phyloP scores from a whole-genome alignment of 2,113 vertebrate species.

The Oryzias woworae region DNA sequence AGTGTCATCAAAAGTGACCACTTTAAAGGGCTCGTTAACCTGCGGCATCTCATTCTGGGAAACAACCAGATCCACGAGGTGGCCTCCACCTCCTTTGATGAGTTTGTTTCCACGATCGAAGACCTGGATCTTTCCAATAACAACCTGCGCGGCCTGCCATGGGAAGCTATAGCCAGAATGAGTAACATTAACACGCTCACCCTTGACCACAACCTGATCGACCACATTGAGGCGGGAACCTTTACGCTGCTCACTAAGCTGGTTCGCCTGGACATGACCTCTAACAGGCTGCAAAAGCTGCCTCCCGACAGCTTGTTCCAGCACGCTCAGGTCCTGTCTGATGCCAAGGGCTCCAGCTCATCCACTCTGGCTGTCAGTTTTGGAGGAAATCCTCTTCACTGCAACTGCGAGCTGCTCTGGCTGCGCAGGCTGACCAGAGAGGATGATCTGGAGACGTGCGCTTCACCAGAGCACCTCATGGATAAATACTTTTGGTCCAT shows the following conservation, averaged over 20 bases:
- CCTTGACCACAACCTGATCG: slow-evolving; percentile 92
- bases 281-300: slow-evolving; percentile 91
- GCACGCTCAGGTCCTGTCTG: slow-evolving; percentile 79
- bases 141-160: slow-evolving; percentile 86
- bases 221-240: slow-evolving; percentile 86
- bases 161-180: slow-evolving; percentile 92
- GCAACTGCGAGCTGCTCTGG: slow-evolving; percentile 94
- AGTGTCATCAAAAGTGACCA: slow-evolving; percentile 83
- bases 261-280: slow-evolving; percentile 90
- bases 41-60: slow-evolving; percentile 91
- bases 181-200: slow-evolving; percentile 90
- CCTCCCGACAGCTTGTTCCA: slow-evolving; percentile 86
- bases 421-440: slow-evolving; percentile 84
- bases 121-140: slow-evolving; percentile 95
- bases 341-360: slow-evolving; percentile 77
- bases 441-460: slow-evolving; percentile 91
- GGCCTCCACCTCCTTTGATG: slow-evolving; percentile 83
- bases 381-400: slow-evolving; percentile 90
- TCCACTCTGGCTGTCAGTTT: slow-evolving; percentile 86
- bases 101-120: slow-evolving; percentile 90
- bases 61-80: slow-evolving; percentile 93
- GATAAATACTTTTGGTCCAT: slow-evolving; percentile 95
- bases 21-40: slow-evolving; percentile 86
- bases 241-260: slow-evolving; percentile 89
- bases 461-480: slow-evolving; percentile 88